phyloP scores from a whole-genome alignment of 2,888 invertebrate species.

The Atrina japonica region DNA sequence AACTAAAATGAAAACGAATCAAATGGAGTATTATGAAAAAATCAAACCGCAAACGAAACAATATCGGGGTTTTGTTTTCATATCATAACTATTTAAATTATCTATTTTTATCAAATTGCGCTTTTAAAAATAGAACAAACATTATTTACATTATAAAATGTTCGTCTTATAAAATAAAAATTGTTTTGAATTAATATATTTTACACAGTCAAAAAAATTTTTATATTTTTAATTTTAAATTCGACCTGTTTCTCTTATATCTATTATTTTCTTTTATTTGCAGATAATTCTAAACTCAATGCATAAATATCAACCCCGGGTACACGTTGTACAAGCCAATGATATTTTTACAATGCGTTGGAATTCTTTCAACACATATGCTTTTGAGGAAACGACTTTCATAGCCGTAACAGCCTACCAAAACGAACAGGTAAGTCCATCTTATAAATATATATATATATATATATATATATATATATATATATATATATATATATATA shows the following conservation, averaged over 20 bases:
- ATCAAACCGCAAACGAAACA: too few species aligned
- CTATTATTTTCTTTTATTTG: slow-evolving; percentile 28
- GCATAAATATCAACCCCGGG: slow-evolving; percentile 81
- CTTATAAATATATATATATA: slow-evolving; percentile 1
- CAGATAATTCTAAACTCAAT: slow-evolving; percentile 81
- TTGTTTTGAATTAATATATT: neutral
- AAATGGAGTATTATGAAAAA: too few species aligned
- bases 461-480: too few species aligned
- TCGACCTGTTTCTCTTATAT: too few species aligned
- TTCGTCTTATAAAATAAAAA: neutral
- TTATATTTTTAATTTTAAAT: neutral
- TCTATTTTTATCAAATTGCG: too few species aligned
- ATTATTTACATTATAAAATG: neutral
- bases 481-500: too few species aligned
- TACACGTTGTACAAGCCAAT: slow-evolving; percentile 82
- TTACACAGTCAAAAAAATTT: too few species aligned
- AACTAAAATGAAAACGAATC: too few species aligned
- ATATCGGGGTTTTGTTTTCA: too few species aligned
- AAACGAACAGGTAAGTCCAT: slow-evolving; percentile 78
- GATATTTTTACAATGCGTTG: slow-evolving; percentile 84
- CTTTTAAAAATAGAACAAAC: too few species aligned
- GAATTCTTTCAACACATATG: slow-evolving; percentile 79
- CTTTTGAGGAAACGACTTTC: slow-evolving; percentile 80
- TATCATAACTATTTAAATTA: too few species aligned
- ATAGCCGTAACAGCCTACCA: slow-evolving; percentile 81